Base-by-base conservation (phyloP, 2,888 invertebrate species). In the Diachrysia chrysitis region DNA sequence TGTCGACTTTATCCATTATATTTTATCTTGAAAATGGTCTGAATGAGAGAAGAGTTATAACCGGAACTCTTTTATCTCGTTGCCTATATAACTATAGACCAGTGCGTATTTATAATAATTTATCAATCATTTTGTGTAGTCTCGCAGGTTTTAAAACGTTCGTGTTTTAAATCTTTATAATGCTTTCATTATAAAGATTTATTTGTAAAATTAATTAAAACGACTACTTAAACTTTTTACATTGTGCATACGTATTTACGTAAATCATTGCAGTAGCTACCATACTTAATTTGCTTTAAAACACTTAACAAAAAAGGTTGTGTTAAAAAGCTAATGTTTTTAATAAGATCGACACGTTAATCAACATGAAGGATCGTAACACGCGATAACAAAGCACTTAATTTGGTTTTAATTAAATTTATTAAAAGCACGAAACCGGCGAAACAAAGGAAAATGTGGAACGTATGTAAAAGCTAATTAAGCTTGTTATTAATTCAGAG, bases 361-460 rank as follows among this genome's bases (percentile, higher is more conserved):
- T 78, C 63, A 71, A 67, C 62, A 35, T n/a, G 51, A 60, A 65
- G 59, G n/a, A 68, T 66, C 64, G 17, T 54, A 66, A 48, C 73
- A 81, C 71, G 79, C 76, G 67, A 81, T 66, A 68, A 9, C 57
- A 16, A 10, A 58, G 19, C 57, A 51, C 65, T 32, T 69, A 67
- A 78, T 81, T 73, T 63, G 29, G 66, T 69, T 80, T 75, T 75
- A 66, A 71, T 65, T 69, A 62, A 71, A 70, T 75, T 58, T 56
- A 63, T 63, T 35, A 58, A 63, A 76, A 69, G 63, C 63, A 69
- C 58, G 62, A 57, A 58, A 63, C 17, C 14, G 17, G 48, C 57
- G 51, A 67, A 72, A 79, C 77, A 81, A 79, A 78, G 71, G 59
- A 78, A 72, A 67, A 29, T 23, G 58, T 58, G 58, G 62, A 74